Evolutionary conservation across 2,888 invertebrate genomes (phyloP), one percentile per base, ranked within the genome.

Genomic region (Rugalucina vietnamica): DNA sequence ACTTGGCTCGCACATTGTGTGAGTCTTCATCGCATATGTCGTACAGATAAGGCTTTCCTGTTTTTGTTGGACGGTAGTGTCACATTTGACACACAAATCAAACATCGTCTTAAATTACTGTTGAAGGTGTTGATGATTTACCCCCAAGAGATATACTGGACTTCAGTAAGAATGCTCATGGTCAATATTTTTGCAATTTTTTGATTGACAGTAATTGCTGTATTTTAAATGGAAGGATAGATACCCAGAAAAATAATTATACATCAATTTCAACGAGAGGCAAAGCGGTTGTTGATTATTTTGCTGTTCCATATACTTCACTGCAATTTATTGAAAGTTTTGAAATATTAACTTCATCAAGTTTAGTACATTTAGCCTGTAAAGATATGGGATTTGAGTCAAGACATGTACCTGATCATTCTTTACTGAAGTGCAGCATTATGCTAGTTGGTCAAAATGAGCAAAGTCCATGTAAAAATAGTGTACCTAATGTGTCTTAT

Each of bases 211-310:
- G 70, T 37, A 37, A 37, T 70, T 70, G 36, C 24, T 70, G 39
- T 36, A 21, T 70, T 36, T n/a, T 36, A 70, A 70, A 70, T 70
- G 70, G 70, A 37, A 70, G 70, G 36, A 24, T 60, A 60, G 60
- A 60, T 60, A 3, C 27, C 5, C 60, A 60, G 29, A 60, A 60
- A 27, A 60, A 60, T 60, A 18, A 18, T 60, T 60, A 29, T 60
- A 60, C 60, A 27, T 60, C 60, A 27, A 29, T 60, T 60, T 60
- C 60, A 60, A 32, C 18, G 4, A 60, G 29, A 60, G 60, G 60
- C 21, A 60, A 29, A 60, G 60, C 60, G 8, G 60, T 60, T 60
- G 60, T 29, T 21, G 60, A 60, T 18, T 60, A 29, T 29, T n/a
- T 29, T 60, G 60, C 60, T 27, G 60, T 60, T 29, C 60, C 60